Base-by-base conservation (phyloP, 2,797 vertebrate genomes). In the Kryptopterus vitreolus region DNA sequence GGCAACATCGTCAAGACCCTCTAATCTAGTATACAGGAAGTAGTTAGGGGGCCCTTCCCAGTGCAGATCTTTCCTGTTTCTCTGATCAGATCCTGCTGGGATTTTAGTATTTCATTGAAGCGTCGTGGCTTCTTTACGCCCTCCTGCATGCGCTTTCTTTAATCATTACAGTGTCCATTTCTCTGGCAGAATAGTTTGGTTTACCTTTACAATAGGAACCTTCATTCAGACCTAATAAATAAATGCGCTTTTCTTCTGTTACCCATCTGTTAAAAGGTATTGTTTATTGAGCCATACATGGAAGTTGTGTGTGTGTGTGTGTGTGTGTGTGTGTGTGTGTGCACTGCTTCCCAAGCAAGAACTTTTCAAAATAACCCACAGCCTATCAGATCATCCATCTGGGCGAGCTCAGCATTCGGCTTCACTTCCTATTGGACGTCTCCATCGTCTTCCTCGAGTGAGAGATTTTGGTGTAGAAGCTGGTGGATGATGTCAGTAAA, bases 11-110 rank as follows among this genome's bases (percentile, higher is more conserved):
- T 79, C 59, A 79, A 52, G 80, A 52, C 70, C 80, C 77, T 91
- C 87, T 92, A 93, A 95, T 94, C 94, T 93, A 77, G 87, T 83
- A 88, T 87, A 89, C 91, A 95, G 96, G 95, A 97, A 96, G 94
- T 95, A 93, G 92, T 95, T 95, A 93, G 88, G 81, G 81, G 91
- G 93, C 92, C 94, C 93, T 90, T 90, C 94, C 94, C 93, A 91
- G 89, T 89, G 92, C 91, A 93, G 91, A 88, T 89, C 93, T 93
- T 96, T 97, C 95, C 95, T 95, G 94, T 94, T 91, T 77, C 85
- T 81, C 84, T 66, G 63, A 84, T 85, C 82, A 91, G 88, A 93
- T 92, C 89, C 85, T 85, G 77, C 86, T 89, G 84, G 90, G 91
- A 93, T 92, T 93, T 73, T 50, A 87, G 43, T 53, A 22, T 35